A percentile compares a stretch with the other conserved stretches of the same genome.
Evolutionary conservation across 2,113 vertebrate species (phyloP).

Genomic region (Centropus bengalensis): DNA sequence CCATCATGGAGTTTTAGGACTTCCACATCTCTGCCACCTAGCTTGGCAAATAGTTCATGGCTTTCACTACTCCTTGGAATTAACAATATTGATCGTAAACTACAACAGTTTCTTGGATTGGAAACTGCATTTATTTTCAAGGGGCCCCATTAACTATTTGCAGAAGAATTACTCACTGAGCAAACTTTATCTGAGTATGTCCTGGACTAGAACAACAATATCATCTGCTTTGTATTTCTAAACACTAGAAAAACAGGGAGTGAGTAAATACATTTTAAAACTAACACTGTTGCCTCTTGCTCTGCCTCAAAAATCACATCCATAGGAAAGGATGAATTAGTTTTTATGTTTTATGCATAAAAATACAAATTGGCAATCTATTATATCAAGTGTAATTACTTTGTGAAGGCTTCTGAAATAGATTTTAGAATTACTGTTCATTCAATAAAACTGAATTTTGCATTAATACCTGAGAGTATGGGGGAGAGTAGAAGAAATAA

Average conservation of each 20-base stretch:
- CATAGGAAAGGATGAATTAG: background rate
- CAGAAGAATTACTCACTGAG: background rate
- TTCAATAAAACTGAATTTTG: conserved; percentile 22
- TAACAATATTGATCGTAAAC: background rate
- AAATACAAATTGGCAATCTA: background rate
- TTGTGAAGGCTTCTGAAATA: background rate
- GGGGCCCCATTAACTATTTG: background rate
- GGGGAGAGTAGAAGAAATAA: background rate
- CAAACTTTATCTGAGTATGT: background rate
- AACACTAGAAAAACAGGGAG: background rate
- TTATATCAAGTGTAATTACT: background rate
- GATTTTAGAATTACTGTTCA: background rate
- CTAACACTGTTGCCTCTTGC: background rate
- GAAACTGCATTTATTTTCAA: background rate
- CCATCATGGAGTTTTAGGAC: background rate
- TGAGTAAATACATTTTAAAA: background rate
- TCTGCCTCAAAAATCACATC: background rate
- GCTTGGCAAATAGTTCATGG: background rate
- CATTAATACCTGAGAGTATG: conserved; percentile 36
- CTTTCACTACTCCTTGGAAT: background rate
- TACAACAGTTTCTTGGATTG: background rate
- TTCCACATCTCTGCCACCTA: background rate
- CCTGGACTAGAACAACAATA: background rate
- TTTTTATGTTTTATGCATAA: background rate
- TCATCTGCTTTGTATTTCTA: background rate